Evolutionary conservation across 2,888 invertebrate species (phyloP).

Genomic region (Eustalomyia histrio): DNA sequence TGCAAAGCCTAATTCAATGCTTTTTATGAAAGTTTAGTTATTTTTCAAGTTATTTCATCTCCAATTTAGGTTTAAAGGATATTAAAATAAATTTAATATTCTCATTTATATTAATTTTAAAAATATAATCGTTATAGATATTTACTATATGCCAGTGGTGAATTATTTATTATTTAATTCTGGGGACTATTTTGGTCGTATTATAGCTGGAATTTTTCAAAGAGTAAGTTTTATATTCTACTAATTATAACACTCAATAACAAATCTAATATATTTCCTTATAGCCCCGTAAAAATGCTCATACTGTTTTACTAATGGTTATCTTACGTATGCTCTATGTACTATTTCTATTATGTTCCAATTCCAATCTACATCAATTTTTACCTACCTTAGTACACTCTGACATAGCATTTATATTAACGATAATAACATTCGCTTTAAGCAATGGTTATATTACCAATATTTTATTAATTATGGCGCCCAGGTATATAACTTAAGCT

Average conservation of each 20-base stretch:
- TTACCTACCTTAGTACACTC: conserved; percentile 88
- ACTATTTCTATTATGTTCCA: conserved; percentile 92
- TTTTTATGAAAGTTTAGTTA: no score
- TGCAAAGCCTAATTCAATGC: no score
- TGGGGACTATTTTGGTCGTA: conserved; percentile 92
- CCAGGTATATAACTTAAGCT: conserved; percentile 82
- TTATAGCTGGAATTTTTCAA: conserved; percentile 87
- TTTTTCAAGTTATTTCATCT: no score
- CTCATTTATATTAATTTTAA: background rate
- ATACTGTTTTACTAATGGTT: conserved; percentile 84
- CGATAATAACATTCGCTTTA: conserved; percentile 89
- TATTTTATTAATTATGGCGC: conserved; percentile 90
- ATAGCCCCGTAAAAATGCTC: conserved; percentile 84
- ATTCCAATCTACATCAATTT: conserved; percentile 89
- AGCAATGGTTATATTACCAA: conserved; percentile 95
- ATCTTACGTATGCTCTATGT: conserved; percentile 86
- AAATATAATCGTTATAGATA: conserved; percentile 82
- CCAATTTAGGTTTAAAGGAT: no score
- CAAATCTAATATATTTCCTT: conserved; percentile 28
- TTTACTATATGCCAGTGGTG: conserved; percentile 94
- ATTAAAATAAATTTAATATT: background rate
- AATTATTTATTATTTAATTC: conserved; percentile 94
- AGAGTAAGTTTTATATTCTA: conserved; percentile 81
- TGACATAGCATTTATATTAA: conserved; percentile 88
- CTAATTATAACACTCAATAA: background rate